phyloP scores from a whole-genome alignment of 2,888 invertebrate species.

The Dryomyza anilis region DNA sequence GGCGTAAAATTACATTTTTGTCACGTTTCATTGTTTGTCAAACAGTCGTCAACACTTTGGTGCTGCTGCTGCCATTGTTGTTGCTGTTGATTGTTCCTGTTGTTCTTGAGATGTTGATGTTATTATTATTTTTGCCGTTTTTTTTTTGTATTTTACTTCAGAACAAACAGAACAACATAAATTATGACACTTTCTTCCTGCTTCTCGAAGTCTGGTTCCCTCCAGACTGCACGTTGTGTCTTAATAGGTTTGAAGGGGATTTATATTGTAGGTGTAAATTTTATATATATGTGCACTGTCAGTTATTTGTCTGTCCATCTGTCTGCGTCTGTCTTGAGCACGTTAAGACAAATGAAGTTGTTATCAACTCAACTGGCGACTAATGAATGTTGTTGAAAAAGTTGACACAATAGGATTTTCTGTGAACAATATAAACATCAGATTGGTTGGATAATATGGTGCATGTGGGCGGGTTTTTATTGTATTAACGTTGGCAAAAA shows the following conservation, averaged over 20 bases:
- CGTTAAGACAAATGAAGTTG: slow-evolving; percentile 13
- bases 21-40: slow-evolving; percentile 17
- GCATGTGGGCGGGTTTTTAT: no score
- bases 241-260: slow-evolving; percentile 4
- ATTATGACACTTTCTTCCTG: slow-evolving; percentile 6
- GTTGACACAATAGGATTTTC: no score
- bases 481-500: neutral
- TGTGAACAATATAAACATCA: no score
- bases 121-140: neutral
- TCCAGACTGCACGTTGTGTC: no score
- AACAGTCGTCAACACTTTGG: slow-evolving; percentile 8
- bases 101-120: neutral
- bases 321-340: neutral
- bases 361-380: slow-evolving; percentile 17
- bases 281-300: neutral
- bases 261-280: neutral
- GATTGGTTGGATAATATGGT: no score
- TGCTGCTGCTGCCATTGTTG: neutral
- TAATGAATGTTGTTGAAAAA: slow-evolving; percentile 16
- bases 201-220: no score
- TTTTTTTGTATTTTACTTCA: neutral
- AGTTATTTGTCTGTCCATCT: neutral
- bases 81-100: no score
- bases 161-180: neutral
- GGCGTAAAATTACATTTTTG: neutral